Evolutionary conservation across 2,113 vertebrate genomes (phyloP), one percentile per base, ranked within the genome.

Genomic region (Dipodomys stephensi): DNA sequence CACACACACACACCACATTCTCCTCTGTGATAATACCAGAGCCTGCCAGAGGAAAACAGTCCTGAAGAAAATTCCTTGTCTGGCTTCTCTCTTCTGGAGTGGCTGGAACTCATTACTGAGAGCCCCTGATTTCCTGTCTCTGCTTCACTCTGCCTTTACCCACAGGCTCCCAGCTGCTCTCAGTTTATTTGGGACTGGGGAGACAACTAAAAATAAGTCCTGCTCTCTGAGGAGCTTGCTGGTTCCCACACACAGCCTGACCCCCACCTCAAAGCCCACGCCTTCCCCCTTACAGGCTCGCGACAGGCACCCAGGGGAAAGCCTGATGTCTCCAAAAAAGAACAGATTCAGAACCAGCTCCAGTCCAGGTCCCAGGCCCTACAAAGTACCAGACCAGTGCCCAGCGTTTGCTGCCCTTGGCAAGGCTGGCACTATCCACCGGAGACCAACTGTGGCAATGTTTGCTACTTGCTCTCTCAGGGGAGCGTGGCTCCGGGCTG

Each of bases 31-130:
- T 94, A 97, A 98, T 96, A 98, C 98, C 98, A 87, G 97, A 97
- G 97, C 97, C 94, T 97, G 98, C 98, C 98, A 98, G 97, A 99
- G 98, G 97, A 96, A 98, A 98, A 98, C 77, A 98, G 98, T 98
- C 98, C 97, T 84, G 97, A 97, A 98, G 97, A 96, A 96, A 98
- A 97, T 97, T 97, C 97, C 88, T 97, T 82, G 97, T 93, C 98
- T 97, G 97, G 97, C 97, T 98, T 96, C 98, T 94, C 97, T 97
- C 97, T 98, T 98, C 97, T 98, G 97, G 97, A 97, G 97, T 97
- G 97, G 96, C 98, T 98, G 98, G 98, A 98, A 98, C 97, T 98
- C 98, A 98, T 99, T 98, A 98, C 95, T 11, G 93, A 97, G 97
- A 98, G 98, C 98, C 98, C 98, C 97, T 79, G 97, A 98, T 98